Evolutionary conservation across 2,888 invertebrate species (phyloP), one percentile per base, ranked within the genome.

Genomic region (Anthoptus insignis): DNA sequence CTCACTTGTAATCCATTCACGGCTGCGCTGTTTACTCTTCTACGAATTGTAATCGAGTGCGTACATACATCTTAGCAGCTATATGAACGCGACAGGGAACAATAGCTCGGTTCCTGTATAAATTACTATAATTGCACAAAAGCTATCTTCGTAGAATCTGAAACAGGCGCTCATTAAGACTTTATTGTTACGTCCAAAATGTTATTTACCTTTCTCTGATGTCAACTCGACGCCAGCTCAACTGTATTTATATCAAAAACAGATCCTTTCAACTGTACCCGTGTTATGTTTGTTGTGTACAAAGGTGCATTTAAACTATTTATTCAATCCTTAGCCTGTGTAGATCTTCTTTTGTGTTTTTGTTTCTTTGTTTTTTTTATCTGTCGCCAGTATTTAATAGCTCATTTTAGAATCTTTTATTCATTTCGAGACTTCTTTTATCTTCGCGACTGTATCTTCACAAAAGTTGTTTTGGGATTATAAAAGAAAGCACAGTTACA

Each of bases 151-250:
- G 76, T 79, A 76, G 78, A 78, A 80, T 78, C 77, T 77, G 37
- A 81, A 83, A 81, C 81, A 81, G 79, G 76, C 78, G 81, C 84
- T 90, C 89, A 86, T 90, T 89, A 89, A 81, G 81, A 74, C 75
- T 80, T 42, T 54, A 87, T 89, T 90, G 87, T 89, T 84, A 79
- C 78, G 74, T 80, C 76, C 75, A 67, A 49, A 71, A 76, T 80
- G 78, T 77, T 89, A 79, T 88, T 88, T 88, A 83, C 82, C 80
- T 85, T 83, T 56, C 34, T 19, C 27, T 49, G 49, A 50, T 39
- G 39, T 63, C 56, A 29, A 56, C 1, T 47, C 49, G 39, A 39
- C 37, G 32, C 34, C 14, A 47, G 47, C 24, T 16, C 29, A 21
- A 29, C 21, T 39, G 22, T 14, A 24, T 54, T 50, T 61, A 77